Percentiles rank a stretch among this genome's conserved stretches.
Conservation (phyloP, 2,888 invertebrate genomes). For the Protonemura montana region DNA sequence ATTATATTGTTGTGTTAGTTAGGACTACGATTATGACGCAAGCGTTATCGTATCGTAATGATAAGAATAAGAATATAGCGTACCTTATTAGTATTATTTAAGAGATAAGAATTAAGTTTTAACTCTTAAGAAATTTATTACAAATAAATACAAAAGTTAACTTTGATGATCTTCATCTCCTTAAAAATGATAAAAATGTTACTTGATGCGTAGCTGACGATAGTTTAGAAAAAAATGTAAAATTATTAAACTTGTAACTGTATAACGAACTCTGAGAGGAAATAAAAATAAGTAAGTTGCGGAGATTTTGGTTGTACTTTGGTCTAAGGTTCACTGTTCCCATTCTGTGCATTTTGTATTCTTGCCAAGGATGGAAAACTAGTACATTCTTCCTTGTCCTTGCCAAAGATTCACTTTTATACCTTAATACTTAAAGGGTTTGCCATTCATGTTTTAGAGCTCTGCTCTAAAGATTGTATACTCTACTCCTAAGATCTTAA, state of each 20-base stretch:
- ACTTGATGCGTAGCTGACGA: conserved; percentile 7
- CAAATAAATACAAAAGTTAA: conserved; percentile 12
- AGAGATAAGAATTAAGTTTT: conserved; percentile 12
- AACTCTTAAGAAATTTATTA: conserved; percentile 12
- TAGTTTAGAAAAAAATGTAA: not conserved
- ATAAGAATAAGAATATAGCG: conserved; percentile 7
- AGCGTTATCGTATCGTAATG: not conserved
- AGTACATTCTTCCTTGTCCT: too few relatives aligned
- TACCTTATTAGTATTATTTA: conserved; percentile 7
- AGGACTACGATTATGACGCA: not conserved
- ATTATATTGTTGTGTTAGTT: conserved; percentile 7
- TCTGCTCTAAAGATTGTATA: too few relatives aligned
- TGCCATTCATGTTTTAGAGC: too few relatives aligned
- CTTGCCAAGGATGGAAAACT: too few relatives aligned
- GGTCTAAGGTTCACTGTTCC: too few relatives aligned
- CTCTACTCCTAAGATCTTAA: too few relatives aligned
- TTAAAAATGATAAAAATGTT: conserved; percentile 7
- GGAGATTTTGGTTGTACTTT: not conserved
- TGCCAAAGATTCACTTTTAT: too few relatives aligned
- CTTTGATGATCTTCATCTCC: conserved; percentile 12
- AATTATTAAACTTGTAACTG: conserved; percentile 12
- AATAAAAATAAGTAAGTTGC: conserved; percentile 12
- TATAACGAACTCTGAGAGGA: conserved; percentile 12
- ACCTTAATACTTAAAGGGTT: too few relatives aligned
- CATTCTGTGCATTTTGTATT: too few relatives aligned